Base-by-base conservation (phyloP, 1,140 invertebrate species). In the Zaprionus davidi region DNA sequence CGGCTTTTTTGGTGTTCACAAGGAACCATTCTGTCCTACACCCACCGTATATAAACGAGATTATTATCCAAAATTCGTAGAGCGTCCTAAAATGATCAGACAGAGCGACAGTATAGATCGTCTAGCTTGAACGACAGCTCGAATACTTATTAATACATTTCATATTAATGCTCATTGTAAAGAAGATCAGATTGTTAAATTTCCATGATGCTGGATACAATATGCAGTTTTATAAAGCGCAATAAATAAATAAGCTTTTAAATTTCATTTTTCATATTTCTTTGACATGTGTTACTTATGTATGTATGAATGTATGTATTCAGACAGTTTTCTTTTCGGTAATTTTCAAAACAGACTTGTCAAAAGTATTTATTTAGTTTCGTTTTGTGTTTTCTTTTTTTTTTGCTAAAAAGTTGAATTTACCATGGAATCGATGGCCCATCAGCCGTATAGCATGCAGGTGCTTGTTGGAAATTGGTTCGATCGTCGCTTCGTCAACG, bases 381-480 rank as follows among this genome's bases (percentile, higher is more conserved):
- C 24, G 3, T 36, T 22, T 26, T 49, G 15, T 31, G 11, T n/a
- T 63, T 53, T 20, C 6, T 57, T 38, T 26, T 65, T 36, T 26
- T 44, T 12, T 62, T 20, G 46, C 13, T 31, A 5, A 24, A 13
- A 2, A 3, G 15, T 41, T 56, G 11, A n/a, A 53, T 26, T n/a
- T 15, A 34, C 2, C 9, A 67, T 81, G 22, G 68, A 81, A 36
- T 51, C 20, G 9, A 44, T 71, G 53, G 77, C 57, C 13, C 31
- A 44, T 1, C 71, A 62, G 34, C 60, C 38, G 3, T 90, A 76
- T 62, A 38, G 81, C 26, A 63, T 55, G 12, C 49, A 64, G 24
- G 84, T 88, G 41, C 65, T 88, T 1, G 56, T 88, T 36, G 84
- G 85, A 7, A 88, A 88, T 46, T 88, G 84, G 84, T 7, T 71